Percentiles rank a stretch among this genome's conserved stretches.
These are phyloP conservation scores for Malurus leucopterus DNA, from an alignment of 2,797 vertebrate genomes.

Conservation along the genomic window DNA sequence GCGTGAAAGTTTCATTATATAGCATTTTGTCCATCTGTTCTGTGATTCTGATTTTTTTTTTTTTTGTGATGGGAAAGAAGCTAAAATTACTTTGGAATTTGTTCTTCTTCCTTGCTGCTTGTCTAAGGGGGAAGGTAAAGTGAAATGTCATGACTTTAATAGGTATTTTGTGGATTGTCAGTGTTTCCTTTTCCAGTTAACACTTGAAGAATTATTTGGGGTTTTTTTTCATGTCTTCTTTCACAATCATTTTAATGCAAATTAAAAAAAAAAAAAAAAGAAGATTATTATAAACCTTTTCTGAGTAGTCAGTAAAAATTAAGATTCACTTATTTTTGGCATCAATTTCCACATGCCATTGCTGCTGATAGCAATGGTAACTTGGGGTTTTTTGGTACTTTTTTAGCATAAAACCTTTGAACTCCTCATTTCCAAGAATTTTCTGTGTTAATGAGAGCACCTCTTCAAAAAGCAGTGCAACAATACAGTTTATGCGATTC, in stretches of 20 bases:
- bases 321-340: not conserved
- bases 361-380: not conserved
- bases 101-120: not conserved
- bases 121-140: not conserved
- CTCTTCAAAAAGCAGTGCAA: not conserved
- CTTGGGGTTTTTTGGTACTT: not conserved
- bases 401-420: not conserved
- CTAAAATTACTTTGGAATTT: not conserved
- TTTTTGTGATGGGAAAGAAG: not conserved
- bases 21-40: constrained; percentile 36
- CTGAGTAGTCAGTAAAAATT: not conserved
- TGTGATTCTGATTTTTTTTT: not conserved
- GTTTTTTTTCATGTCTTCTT: not conserved
- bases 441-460: not conserved
- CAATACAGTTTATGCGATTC: not conserved
- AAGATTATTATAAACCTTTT: not conserved
- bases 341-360: not conserved
- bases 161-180: not conserved
- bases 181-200: not conserved
- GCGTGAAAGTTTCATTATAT: not conserved
- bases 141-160: not conserved
- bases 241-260: not conserved
- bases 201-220: not conserved
- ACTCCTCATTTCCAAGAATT: not conserved
- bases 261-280: not conserved